Evolutionary conservation across 2,797 vertebrate genomes (phyloP), one percentile per base, ranked within the genome.

Genomic region (Microhierax caerulescens): DNA sequence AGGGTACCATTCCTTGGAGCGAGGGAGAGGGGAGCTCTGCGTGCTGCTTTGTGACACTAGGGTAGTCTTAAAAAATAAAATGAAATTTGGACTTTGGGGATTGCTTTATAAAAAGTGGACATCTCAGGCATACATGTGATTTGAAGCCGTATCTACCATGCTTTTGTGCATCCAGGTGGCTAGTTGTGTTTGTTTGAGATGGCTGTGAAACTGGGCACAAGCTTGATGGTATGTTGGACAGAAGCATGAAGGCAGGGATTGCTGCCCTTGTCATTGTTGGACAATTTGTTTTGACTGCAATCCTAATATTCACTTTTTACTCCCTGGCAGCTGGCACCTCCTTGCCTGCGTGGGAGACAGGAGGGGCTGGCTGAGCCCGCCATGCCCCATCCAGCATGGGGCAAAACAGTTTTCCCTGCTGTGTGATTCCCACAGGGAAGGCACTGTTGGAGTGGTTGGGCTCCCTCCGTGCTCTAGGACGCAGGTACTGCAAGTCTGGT

Each of bases 251-350:
- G 24, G 43, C 30, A 65, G 37, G 32, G 17, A 27, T 39, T 76
- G 41, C 48, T 63, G 70, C 50, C 43, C 32, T 43, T 28, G 41
- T 10, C 20, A 28, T 32, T 3, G 59, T 6, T 56, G 67, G 27
- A 13, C 23, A 37, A 4, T n/a, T 50, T 23, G 27, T 64, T 57
- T 14, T 57, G 59, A 23, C n/a, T 64, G 32, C 41, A 32, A 37
- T 56, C 25, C 43, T 4, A 19, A 15, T 41, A n/a, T 25, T 69
- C 14, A 13, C 8, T 41, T 60, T 34, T 37, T 30, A 45, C 34
- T n/a, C 24, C 45, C 16, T 25, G 36, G 24, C 34, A 0, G 0
- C 8, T 2, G 2, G 37, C 32, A 25, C 17, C 3, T 43, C 60
- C 37, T 24, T 53, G 50, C 16, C 27, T 13, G 13, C 1, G 3